Evolutionary conservation across 1,140 invertebrate genomes (phyloP).

Genomic region (Brachionus angularis): DNA sequence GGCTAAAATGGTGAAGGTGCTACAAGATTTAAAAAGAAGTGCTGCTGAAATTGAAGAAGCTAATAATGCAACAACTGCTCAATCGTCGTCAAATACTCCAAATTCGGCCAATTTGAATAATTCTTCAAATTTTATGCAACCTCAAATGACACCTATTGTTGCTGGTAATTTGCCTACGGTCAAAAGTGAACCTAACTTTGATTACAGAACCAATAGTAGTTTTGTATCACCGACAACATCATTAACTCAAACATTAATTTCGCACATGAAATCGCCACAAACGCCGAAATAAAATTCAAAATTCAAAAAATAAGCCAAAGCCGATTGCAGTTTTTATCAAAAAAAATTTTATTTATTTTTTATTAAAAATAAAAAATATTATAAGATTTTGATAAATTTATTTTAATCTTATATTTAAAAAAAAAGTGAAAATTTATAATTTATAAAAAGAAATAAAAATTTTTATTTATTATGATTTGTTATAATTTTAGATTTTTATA

Average conservation of each 20-base stretch:
- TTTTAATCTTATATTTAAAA: too few species aligned
- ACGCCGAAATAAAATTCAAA: conserved; percentile 14
- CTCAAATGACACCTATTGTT: conserved; percentile 20
- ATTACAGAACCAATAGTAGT: not conserved
- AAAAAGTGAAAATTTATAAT: too few species aligned
- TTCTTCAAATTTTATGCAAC: conserved; percentile 10
- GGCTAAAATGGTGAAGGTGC: conserved; percentile 11
- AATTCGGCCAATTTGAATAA: conserved; percentile 28
- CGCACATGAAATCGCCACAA: conserved; percentile 30
- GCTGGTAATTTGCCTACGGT: not conserved
- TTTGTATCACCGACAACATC: not conserved
- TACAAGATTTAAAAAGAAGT: conserved; percentile 42
- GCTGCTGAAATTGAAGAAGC: conserved; percentile 36
- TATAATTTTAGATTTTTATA: too few species aligned
- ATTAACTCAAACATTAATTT: conserved; percentile 8
- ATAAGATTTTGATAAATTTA: too few species aligned
- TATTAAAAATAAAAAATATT: too few species aligned
- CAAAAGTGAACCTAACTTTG: conserved; percentile 33
- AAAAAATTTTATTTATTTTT: too few species aligned
- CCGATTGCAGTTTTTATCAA: too few species aligned
- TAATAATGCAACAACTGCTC: not conserved
- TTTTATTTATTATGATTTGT: too few species aligned
- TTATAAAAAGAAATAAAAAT: too few species aligned
- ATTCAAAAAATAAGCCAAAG: too few species aligned
- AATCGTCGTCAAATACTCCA: not conserved